Conservation (phyloP, 2,113 vertebrate genomes). For the Neodontobutis hainanensis region DNA sequence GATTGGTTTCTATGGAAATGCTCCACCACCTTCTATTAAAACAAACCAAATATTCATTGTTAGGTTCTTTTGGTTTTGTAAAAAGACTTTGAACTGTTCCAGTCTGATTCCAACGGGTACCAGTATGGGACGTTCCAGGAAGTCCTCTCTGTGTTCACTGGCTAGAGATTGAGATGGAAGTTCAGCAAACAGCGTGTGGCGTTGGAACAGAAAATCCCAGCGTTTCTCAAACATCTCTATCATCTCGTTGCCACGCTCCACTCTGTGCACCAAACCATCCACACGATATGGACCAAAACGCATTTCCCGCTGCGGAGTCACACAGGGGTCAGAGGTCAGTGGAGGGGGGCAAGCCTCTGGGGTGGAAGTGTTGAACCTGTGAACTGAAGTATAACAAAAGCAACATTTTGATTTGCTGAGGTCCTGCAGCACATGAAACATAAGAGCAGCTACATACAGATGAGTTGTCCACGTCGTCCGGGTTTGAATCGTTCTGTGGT, state of each 20-base stretch:
- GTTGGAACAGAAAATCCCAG: slow-evolving; percentile 81
- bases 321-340: not conserved
- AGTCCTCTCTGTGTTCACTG: accelerated
- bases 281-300: slow-evolving; percentile 79
- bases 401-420: too few relatives aligned
- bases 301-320: slow-evolving; percentile 74
- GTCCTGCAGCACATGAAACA: too few relatives aligned
- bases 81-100: too few relatives aligned
- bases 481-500: slow-evolving; percentile 80
- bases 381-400: slow-evolving; percentile 66
- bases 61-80: too few relatives aligned
- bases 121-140: slow-evolving; percentile 53
- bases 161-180: not conserved
- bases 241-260: slow-evolving; percentile 72
- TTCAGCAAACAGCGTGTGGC: slow-evolving; percentile 65
- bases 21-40: slow-evolving; percentile 85
- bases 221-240: slow-evolving; percentile 80
- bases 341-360: slow-evolving; percentile 42
- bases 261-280: slow-evolving; percentile 79
- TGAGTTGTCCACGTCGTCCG: slow-evolving; percentile 78
- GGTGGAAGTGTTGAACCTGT: slow-evolving; percentile 67
- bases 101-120: slow-evolving; percentile 14
- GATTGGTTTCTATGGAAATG: slow-evolving; percentile 81
- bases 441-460: accelerated
- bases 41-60: not conserved